Base-by-base conservation (phyloP, 1,140 invertebrate genomes). In the Muscidifurax raptorellus region DNA sequence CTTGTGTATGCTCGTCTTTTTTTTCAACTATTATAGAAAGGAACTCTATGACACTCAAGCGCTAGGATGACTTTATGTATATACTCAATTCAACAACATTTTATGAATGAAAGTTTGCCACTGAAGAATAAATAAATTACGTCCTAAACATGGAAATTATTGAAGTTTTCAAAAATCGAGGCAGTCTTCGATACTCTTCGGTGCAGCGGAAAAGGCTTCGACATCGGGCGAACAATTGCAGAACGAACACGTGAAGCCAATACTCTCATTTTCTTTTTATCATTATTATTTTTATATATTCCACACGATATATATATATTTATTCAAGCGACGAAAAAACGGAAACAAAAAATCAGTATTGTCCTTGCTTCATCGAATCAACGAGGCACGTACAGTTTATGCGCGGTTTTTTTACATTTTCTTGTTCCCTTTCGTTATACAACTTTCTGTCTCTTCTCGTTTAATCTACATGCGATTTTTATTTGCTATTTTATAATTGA, bases 261-360 rank as follows among this genome's bases (percentile, higher is more conserved):
- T 40, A 81, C 27, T 69, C 18, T n/a, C 13, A 25, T n/a, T 69
- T 0, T 0, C 9, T 64, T 36, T 67, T 25, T 47, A 72, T 52
- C 18, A 30, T 69, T n/a, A 25, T 12, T 64, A 64, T 76, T 47
- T 27, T 76, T 47, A 22, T 22, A 27, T 77, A 47, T 13, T 13
- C n/a, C 18, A 40, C 18, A 40, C 36, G 36, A 40, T 40, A 40
- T 66, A 30, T 28, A 12, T 59, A 10, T 59, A 78, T 64, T 18
- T 25, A n/a, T 32, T 13, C n/a, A 52, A 77, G 75, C 75, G 36
- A 76, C 64, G 22, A 40, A 32, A 83, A 77, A 89, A 88, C 85
- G 32, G 32, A 82, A 91, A 89, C 86, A 76, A 78, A 88, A 90
- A 90, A 90, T 86, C 87, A 69, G 88, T 91, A 91, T 91, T 91